Evolutionary conservation across 2,113 vertebrate genomes (phyloP), one percentile per base, ranked within the genome.

Genomic region (Fregata magnificens): DNA sequence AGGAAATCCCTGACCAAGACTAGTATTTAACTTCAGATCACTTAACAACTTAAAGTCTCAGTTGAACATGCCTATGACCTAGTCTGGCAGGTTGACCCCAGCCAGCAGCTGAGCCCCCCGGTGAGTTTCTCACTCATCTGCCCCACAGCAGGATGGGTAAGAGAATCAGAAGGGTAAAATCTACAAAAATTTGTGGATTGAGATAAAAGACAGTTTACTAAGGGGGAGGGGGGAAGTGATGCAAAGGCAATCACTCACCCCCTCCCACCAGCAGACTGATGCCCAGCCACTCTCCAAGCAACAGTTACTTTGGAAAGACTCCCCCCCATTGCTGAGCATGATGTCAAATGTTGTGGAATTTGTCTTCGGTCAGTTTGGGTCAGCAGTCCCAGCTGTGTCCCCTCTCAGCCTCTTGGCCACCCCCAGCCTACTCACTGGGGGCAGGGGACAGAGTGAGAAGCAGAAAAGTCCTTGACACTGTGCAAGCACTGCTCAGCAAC

Each of bases 291-390:
- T 17, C 61, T 69, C 69, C 45, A 47, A 55, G 44, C 29, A 89
- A 21, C 29, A 50, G 29, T 24, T 49, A 29, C 34, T 71, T n/a
- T 38, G 24, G n/a, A 80, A 59, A 42, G 52, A 28, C 4, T 24
- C 6, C 5, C 21, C 7, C 2, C 5, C 6, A 4, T 1, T 58
- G 14, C 73, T 42, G 8, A 66, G 59, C 16, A 21, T 5, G 1
- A 22, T 55, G 25, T 16, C 44, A 80, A 31, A 44, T 2, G 4
- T 9, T 17, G 2, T 21, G 26, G 13, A 19, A 18, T 40, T 56
- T 34, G n/a, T 22, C 44, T 61, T 38, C 21, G 28, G 15, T 7
- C 29, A 62, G 1, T 70, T 38, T 32, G 12, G 45, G 22, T 42
- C n/a, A 65, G 40, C 16, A 29, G 36, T 19, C 32, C 34, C 70